Conservation (phyloP, 2,888 invertebrate genomes). For the Thera britannica region DNA sequence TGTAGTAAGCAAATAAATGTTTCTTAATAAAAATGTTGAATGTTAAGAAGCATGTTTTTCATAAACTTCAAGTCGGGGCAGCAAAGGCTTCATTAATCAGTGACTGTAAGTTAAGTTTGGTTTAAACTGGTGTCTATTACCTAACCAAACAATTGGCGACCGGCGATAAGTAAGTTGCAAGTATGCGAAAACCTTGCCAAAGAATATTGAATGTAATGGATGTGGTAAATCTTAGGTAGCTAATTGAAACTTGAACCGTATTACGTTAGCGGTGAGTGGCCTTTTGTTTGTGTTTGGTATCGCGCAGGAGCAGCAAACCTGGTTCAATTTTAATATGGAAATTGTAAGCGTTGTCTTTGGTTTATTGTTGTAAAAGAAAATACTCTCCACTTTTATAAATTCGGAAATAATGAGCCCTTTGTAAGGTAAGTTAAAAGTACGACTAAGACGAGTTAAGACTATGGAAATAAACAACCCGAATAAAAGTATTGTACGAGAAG, state of each 20-base stretch:
- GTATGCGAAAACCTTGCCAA: conserved; percentile 48
- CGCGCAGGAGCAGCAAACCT: conserved; percentile 20
- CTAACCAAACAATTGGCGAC: conserved; percentile 78
- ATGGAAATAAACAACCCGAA: too few relatives aligned
- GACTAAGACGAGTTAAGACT: too few relatives aligned
- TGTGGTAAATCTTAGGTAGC: conserved; percentile 25
- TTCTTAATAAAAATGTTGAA: too few relatives aligned
- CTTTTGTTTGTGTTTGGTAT: conserved; percentile 25
- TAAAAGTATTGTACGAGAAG: too few relatives aligned
- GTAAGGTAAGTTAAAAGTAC: background rate
- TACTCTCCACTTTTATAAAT: conserved; percentile 1
- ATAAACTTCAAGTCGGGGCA: background rate
- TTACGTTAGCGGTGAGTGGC: conserved; percentile 20
- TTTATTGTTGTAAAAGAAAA: conserved; percentile 16
- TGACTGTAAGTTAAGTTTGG: conserved; percentile 11
- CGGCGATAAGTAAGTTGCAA: conserved; percentile 73
- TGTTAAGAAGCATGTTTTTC: background rate
- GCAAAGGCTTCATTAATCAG: conserved; percentile 2
- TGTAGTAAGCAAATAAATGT: too few relatives aligned
- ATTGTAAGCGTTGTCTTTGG: conserved; percentile 7
- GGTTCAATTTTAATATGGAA: conserved; percentile 28
- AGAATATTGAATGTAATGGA: conserved; percentile 34
- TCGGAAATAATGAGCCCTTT: background rate
- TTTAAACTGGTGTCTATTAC: conserved; percentile 57
- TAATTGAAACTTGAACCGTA: conserved; percentile 31